Evolutionary conservation across 2,797 vertebrate genomes (phyloP), one percentile per base, ranked within the genome.

Genomic region (Gymnopithys bicolor): DNA sequence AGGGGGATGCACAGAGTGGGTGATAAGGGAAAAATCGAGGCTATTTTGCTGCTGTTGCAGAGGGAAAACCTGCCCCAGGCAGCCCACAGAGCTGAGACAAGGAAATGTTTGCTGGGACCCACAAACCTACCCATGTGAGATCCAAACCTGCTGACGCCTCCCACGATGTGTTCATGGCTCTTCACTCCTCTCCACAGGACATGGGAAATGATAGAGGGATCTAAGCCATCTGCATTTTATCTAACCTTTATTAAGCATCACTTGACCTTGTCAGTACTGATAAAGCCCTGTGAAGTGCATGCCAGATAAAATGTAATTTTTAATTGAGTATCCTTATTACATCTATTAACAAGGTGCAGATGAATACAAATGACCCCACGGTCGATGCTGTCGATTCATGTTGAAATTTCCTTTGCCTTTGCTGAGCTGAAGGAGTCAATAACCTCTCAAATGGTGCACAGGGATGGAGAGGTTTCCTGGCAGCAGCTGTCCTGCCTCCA

Each of bases 231-330:
- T 96, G 82, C 82, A 78, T 95, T 89, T 93, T 73, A 30, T 48
- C 73, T 6, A 64, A 87, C 90, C 93, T 84, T 95, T 91, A 87
- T 81, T 90, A 96, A 97, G 93, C 89, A 74, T 60, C 89, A 51
- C 93, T 96, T 97, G 96, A 96, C 95, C 96, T 93, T 91, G 96
- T 87, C 93, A 95, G 94, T 59, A 81, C 94, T 27, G 59, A 91
- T 94, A 88, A 95, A 92, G 93, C 74, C 87, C 80, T 41, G 74
- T 32, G 70, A 94, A 78, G 89, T 52, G 94, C 87, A 86, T 2
- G 74, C 83, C 93, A 93, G 89, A 80, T 68, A 87, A 96, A 96
- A 95, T 52, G 86, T 94, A 94, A 93, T 96, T 96, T 92, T 95
- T 94, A 97, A 96, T 97, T 95, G 95, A 97, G 93, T 95, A 74